Conservation (phyloP, 2,113 vertebrate species). For the Pollachius pollachius region DNA sequence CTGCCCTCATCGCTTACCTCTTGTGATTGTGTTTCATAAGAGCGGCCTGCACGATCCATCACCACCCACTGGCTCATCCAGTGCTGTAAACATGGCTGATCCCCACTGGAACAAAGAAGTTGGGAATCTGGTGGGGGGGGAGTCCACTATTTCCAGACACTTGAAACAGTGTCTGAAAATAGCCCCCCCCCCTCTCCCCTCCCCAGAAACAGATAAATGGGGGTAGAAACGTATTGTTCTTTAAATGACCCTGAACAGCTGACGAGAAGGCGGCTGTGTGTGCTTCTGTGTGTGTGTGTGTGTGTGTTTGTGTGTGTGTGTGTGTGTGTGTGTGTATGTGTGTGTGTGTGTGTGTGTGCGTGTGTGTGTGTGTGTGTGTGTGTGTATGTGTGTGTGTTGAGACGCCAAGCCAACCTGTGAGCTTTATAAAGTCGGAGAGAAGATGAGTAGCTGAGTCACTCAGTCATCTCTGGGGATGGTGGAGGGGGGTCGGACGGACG, state of each 20-base stretch:
- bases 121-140: neutral
- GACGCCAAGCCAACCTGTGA: slow-evolving; percentile 15
- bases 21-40: neutral
- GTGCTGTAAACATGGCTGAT: slow-evolving; percentile 44
- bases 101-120: slow-evolving; percentile 50
- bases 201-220: slow-evolving; percentile 49
- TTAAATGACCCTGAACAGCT: slow-evolving; percentile 44
- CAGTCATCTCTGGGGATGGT: slow-evolving; percentile 54
- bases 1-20: neutral
- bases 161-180: slow-evolving; percentile 58
- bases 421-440: slow-evolving; percentile 62
- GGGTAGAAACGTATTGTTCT: slow-evolving; percentile 65
- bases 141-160: slow-evolving; percentile 41
- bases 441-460: slow-evolving; percentile 57
- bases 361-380: too few species aligned
- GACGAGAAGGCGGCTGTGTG: neutral
- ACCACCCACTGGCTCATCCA: slow-evolving; percentile 18
- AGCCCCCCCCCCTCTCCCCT: slow-evolving; percentile 22
- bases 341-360: too few species aligned
- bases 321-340: too few species aligned
- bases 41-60: too few species aligned
- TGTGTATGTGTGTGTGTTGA: slow-evolving; percentile 40
- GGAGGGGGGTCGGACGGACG: slow-evolving; percentile 71
- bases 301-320: too few species aligned
- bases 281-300: too few species aligned